Percentiles rank a stretch among this genome's conserved stretches.
These are phyloP conservation scores for Sebastes oblongus DNA, from an alignment of 2,797 vertebrate genomes.

Conservation along the genomic window DNA sequence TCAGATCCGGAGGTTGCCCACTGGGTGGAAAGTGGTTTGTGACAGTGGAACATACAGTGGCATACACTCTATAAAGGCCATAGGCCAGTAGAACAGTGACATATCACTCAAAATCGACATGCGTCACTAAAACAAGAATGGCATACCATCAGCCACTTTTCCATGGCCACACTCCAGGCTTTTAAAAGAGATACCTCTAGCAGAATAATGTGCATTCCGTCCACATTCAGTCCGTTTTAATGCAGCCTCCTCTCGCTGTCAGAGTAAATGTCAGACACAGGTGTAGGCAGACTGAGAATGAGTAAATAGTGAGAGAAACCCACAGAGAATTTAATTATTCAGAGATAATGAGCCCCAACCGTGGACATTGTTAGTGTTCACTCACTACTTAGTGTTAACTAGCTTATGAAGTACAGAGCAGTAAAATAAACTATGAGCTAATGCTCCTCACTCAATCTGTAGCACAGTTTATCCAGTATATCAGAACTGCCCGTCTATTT, in stretches of 20 bases:
- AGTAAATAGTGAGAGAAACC: not conserved
- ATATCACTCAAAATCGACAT: not conserved
- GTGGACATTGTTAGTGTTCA: not conserved
- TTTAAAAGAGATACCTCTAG: slow-evolving; percentile 1
- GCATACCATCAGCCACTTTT: not conserved
- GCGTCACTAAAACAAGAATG: not conserved
- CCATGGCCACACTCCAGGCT: slow-evolving; percentile 5
- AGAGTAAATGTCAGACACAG: slow-evolving; percentile 8
- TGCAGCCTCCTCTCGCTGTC: not conserved
- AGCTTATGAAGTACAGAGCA: not conserved
- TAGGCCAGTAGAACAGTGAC: not conserved
- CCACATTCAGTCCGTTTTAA: slow-evolving; percentile 8
- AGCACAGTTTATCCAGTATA: not conserved
- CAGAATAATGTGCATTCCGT: not conserved
- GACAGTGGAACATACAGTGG: not conserved
- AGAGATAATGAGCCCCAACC: not conserved
- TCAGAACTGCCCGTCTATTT: not conserved
- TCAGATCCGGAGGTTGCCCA: no score
- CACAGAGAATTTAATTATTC: not conserved
- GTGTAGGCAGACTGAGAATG: not conserved
- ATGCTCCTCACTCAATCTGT: not conserved
- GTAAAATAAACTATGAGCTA: not conserved
- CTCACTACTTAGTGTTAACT: not conserved
- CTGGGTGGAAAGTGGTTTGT: not conserved
- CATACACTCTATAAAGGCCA: not conserved